Evolutionary conservation across 2,113 vertebrate species (phyloP), one percentile per base, ranked within the genome.

Genomic region (Nycticryphes semicollaris): DNA sequence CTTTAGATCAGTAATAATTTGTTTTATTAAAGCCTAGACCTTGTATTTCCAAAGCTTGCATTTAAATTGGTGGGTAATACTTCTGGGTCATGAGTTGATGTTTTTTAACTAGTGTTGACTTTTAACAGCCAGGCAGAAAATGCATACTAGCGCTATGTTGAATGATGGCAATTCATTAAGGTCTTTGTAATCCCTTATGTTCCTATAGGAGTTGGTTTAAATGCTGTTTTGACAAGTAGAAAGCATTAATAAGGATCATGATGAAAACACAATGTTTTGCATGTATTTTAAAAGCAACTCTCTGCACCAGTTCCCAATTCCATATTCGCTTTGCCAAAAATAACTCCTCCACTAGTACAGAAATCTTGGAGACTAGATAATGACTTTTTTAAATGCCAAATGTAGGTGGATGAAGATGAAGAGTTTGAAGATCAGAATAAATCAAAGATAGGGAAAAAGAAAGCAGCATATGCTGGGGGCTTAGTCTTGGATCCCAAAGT

Each of bases 401-500:
- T 96, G 53, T 97, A 99, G 98, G 90, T 84, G 53, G 98, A 99
- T 76, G 99, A 99, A 89, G 99, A 99, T 53, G 99, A 99, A 60
- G 98, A 99, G 50, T 92, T 97, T 75, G 98, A 99, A 95, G 94
- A 98, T 41, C 98, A 98, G 96, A 98, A 95, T 89, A 99, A 98
- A 97, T 96, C 98, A 56, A 98, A 98, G 87, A 98, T 98, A 97
- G 98, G 98, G 75, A 99, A 98, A 94, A 99, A 98, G 98, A 99
- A 99, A 97, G 99, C 99, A 56, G 99, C 99, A 6, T 99, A 99
- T 97, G 98, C 99, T 97, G 99, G 99, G 94, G 99, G 99, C 86
- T 98, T 99, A 98, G 99, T 99, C 87, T 97, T 99, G 98, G 99
- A 99, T 89, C 99, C 99, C 70, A 99, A 99, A 99, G 98, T 99